phyloP scores from a whole-genome alignment of 2,888 invertebrate species.

The Cerastoderma edule region DNA sequence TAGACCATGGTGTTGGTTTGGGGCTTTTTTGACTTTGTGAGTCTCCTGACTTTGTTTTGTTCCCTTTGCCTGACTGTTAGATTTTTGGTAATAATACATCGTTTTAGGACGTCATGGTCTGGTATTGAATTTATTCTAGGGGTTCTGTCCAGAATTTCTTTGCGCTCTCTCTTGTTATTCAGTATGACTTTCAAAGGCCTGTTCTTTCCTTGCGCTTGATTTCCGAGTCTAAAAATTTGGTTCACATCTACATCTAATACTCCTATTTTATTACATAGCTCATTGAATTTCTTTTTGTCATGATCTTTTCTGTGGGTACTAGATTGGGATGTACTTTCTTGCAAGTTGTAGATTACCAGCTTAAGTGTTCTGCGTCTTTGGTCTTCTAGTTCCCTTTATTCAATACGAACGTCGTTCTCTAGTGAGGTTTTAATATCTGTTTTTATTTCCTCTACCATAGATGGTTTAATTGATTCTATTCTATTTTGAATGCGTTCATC shows the following conservation, averaged over 20 bases:
- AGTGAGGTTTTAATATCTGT: background rate
- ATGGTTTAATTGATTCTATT: conserved; percentile 2
- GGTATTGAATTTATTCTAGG: background rate
- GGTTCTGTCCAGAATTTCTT: background rate
- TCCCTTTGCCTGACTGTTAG: background rate
- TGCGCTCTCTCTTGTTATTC: background rate
- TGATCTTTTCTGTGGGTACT: background rate
- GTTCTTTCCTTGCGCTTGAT: too few species aligned
- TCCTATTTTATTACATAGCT: conserved; percentile 6
- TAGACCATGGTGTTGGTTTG: too few species aligned
- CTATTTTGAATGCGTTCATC: background rate
- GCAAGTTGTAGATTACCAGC: conserved; percentile 4
- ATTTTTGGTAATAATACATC: conserved; percentile 8
- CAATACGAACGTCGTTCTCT: background rate
- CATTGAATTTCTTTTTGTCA: conserved; percentile 4
- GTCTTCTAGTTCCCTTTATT: conserved; percentile 10
- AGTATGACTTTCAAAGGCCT: conserved; percentile 14
- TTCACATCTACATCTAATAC: background rate
- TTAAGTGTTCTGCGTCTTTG: conserved; percentile 2
- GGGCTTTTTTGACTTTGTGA: background rate
- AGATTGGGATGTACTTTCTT: background rate
- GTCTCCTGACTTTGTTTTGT: conserved; percentile 9
- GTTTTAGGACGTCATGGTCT: background rate
- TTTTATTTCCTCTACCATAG: conserved; percentile 1
- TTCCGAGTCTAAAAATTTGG: background rate